Percentiles rank a stretch among this genome's conserved stretches.
These are phyloP conservation scores for Hoplostethus mediterraneus DNA, from an alignment of 2,797 vertebrate species.

Conservation along the genomic window DNA sequence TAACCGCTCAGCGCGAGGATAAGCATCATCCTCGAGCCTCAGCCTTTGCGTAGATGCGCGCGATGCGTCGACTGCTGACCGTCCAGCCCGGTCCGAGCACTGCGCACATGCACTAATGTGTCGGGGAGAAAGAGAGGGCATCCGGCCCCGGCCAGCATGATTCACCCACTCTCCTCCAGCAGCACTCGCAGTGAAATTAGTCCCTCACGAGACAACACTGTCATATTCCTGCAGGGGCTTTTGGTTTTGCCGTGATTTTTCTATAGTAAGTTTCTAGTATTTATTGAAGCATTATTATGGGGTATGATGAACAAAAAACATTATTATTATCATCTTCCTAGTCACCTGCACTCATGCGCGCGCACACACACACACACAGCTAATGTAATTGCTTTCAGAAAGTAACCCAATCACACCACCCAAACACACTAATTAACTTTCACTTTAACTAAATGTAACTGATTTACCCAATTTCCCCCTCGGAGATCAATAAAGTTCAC, in stretches of 20 bases:
- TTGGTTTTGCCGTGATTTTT: not conserved
- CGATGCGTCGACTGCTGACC: constrained; percentile 36
- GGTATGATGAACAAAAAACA: too few species aligned
- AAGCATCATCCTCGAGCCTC: constrained; percentile 56
- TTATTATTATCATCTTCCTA: too few species aligned
- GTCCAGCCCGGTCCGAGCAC: constrained; percentile 39
- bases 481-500: constrained; percentile 32
- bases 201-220: too few species aligned
- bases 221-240: too few species aligned
- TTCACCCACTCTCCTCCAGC: constrained; percentile 19
- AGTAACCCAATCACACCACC: not conserved
- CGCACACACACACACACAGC: not conserved
- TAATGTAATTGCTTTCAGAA: not conserved
- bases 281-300: not conserved
- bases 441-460: not conserved
- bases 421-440: not conserved
- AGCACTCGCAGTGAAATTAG: not conserved
- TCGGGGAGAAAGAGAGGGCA: constrained; percentile 34
- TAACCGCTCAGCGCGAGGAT: constrained; percentile 36
- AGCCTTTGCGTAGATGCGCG: constrained; percentile 62
- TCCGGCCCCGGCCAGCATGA: not conserved
- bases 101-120: constrained; percentile 48
- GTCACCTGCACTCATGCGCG: not conserved
- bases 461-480: not conserved
- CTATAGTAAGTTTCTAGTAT: too few species aligned